A percentile compares a stretch with the other conserved stretches of the same genome.
phyloP scores from a whole-genome alignment of 1,140 invertebrate species.

The Dendroctonus ponderosae region DNA sequence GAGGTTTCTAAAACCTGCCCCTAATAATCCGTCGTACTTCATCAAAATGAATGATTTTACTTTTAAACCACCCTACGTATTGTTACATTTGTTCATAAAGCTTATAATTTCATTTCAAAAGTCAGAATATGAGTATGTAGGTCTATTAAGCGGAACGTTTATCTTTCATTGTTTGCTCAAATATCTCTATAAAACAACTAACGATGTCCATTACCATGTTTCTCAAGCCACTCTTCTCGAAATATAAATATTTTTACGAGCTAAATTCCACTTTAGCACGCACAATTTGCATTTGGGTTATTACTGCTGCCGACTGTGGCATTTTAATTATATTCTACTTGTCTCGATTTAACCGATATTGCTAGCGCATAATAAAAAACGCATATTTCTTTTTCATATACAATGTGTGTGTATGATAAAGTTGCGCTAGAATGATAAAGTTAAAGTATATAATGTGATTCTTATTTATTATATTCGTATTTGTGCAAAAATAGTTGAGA shows the following conservation, averaged over 20 bases:
- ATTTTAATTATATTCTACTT: slow-evolving; percentile 24
- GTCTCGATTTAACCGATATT: slow-evolving; percentile 20
- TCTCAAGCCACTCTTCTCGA: slow-evolving; percentile 4
- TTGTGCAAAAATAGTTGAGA: neutral
- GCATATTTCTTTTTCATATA: slow-evolving; percentile 12
- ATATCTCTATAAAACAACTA: slow-evolving; percentile 4
- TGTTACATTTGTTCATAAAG: too few relatives aligned
- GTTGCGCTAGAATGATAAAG: neutral
- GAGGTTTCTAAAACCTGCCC: too few relatives aligned
- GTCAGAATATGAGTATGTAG: too few relatives aligned
- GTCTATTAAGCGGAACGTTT: too few relatives aligned
- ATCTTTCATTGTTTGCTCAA: neutral
- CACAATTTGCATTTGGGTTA: slow-evolving; percentile 28
- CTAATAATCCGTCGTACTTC: too few relatives aligned
- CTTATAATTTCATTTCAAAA: too few relatives aligned
- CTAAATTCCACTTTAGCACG: slow-evolving; percentile 27
- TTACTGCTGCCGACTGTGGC: slow-evolving; percentile 16
- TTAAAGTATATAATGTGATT: neutral
- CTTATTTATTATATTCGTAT: neutral
- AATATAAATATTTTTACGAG: slow-evolving; percentile 23
- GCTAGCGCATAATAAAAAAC: slow-evolving; percentile 12
- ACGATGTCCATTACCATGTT: slow-evolving; percentile 9
- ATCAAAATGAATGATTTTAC: too few relatives aligned
- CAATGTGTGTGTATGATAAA: neutral
- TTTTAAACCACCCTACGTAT: too few relatives aligned